Base-by-base conservation (phyloP, 2,888 invertebrate species). In the Hemithea aestivaria region DNA sequence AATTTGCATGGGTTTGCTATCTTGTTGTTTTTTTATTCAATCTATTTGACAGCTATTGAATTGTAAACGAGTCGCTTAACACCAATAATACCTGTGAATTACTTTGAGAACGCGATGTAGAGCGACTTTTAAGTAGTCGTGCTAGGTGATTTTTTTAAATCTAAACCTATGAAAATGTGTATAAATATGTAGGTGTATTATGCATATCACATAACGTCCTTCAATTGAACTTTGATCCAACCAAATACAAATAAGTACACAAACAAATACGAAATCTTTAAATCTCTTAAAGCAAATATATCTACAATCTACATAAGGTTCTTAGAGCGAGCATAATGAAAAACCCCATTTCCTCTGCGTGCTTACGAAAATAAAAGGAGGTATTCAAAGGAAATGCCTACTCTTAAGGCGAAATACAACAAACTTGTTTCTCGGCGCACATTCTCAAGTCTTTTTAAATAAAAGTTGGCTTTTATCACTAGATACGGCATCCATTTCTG, bases 391-490 rank as follows among this genome's bases (percentile, higher is more conserved):
- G 62, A 68, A 66, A 62, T 64, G 58, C 54, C 56, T 58, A 56
- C 58, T 51, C 52, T 50, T 53, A 57, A 63, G 59, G 62, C 61
- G 59, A 62, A 62, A 66, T 60, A 63, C 61, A 61, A 64, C 61
- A 58, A 58, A 64, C 58, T 64, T 65, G 59, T 51, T 54, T 33
- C 33, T 54, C 48, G 20, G 56, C 58, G 58, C 49, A 65, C 69
- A 67, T 69, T 68, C 16, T 16, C 62, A 62, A 70, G 65, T 66
- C 62, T 68, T 72, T 75, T 73, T 72, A 73, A 74, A 74, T 70
- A 69, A 75, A 73, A 75, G 72, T 74, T 73, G 62, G 68, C 59
- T 76, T 78, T 73, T 76, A 74, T 77, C 72, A 68, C 70, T 61
- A 66, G 64, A 63, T 69, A 57, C 62, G 71, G 56, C 58, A 64